Percentiles rank a stretch among this genome's conserved stretches.
Evolutionary conservation across 2,113 vertebrate species (phyloP).

Genomic region (Orientallactaga bullata): DNA sequence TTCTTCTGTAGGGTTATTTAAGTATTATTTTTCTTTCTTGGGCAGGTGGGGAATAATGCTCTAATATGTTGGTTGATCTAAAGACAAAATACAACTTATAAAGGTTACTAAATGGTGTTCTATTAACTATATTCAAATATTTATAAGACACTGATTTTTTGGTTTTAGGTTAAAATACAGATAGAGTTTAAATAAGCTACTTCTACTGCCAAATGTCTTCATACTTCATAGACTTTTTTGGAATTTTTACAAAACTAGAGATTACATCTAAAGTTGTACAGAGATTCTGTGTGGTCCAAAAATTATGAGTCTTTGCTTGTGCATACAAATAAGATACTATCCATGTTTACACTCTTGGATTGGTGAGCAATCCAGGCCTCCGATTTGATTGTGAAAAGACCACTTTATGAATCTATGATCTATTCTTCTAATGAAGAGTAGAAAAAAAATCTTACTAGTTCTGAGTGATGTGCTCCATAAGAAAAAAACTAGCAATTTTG

Average conservation of each 20-base stretch:
- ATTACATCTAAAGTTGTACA: slow-evolving; percentile 64
- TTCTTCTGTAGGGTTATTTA: slow-evolving; percentile 38
- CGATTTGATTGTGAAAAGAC: not conserved
- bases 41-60: slow-evolving; percentile 15
- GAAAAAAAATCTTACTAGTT: not conserved
- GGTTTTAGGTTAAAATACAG: slow-evolving; percentile 48
- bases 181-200: slow-evolving; percentile 54
- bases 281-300: slow-evolving; percentile 77
- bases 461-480: slow-evolving; percentile 14
- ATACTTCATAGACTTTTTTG: slow-evolving; percentile 73
- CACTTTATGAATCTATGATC: not conserved
- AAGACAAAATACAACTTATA: slow-evolving; percentile 45
- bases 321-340: slow-evolving; percentile 47
- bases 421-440: not conserved
- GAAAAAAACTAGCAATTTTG: slow-evolving; percentile 1
- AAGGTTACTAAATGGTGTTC: slow-evolving; percentile 53
- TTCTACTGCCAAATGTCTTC: slow-evolving; percentile 76
- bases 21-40: slow-evolving; percentile 36
- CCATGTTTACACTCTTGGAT: slow-evolving; percentile 41
- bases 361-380: slow-evolving; percentile 12
- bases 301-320: slow-evolving; percentile 52
- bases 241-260: slow-evolving; percentile 72
- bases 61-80: slow-evolving; percentile 45
- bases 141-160: slow-evolving; percentile 65
- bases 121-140: slow-evolving; percentile 56